Percentiles rank a stretch among this genome's conserved stretches.
Evolutionary conservation across 2,797 vertebrate species (phyloP).

Genomic region (Micrastur ruficollis): DNA sequence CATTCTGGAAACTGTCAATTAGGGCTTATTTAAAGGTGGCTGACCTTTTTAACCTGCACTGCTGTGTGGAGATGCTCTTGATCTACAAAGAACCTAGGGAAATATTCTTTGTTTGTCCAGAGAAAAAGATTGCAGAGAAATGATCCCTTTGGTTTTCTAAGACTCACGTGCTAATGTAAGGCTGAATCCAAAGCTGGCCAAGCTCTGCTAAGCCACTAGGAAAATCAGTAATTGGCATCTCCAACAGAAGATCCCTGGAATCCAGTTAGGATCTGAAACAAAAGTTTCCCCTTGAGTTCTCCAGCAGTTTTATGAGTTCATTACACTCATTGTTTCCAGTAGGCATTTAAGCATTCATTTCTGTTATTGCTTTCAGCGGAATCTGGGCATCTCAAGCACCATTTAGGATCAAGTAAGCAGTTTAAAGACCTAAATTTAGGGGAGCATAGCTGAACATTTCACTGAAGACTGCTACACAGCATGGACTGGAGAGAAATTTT

Average conservation of each 20-base stretch:
- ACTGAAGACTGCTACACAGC: background rate
- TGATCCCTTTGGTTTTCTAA: background rate
- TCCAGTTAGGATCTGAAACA: background rate
- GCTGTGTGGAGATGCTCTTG: background rate
- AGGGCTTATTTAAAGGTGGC: background rate
- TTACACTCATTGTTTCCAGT: background rate
- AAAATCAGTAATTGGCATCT: background rate
- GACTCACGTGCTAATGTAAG: rapidly evolving
- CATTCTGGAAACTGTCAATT: background rate
- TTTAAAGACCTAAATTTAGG: background rate
- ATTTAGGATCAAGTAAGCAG: background rate
- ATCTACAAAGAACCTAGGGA: background rate
- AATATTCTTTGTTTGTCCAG: background rate
- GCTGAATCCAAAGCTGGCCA: background rate
- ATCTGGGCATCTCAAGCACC: background rate
- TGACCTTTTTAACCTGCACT: background rate
- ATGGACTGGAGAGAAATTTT: background rate
- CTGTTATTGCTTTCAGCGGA: background rate
- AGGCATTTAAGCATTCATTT: background rate
- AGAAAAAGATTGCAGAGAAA: background rate
- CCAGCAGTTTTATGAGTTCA: background rate
- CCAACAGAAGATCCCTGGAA: background rate
- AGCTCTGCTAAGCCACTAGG: background rate
- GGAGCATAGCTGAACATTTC: background rate
- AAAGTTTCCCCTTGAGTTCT: background rate